These are phyloP conservation scores for Peromyscus californicus DNA, from an alignment of 2,113 vertebrate species.

Conservation along the genomic window DNA sequence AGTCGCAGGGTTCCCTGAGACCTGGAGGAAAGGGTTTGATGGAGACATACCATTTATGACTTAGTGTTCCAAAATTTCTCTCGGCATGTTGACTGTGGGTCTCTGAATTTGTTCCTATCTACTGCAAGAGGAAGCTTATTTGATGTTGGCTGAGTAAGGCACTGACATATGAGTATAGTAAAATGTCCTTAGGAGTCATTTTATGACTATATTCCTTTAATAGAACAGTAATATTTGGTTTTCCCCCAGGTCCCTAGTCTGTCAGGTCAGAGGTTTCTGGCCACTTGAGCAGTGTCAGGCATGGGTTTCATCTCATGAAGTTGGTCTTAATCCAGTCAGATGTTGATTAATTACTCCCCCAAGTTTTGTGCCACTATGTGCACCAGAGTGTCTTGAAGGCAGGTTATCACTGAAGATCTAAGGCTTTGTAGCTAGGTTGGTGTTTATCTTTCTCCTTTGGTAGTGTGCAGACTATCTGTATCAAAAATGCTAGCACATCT, in stretches of 20 bases:
- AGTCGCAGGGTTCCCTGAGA: not conserved
- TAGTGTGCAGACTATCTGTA: not conserved
- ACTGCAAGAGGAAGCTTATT: not conserved
- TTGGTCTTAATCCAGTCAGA: not conserved
- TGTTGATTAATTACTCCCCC: not conserved
- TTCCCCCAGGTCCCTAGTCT: not conserved
- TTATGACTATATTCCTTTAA: not conserved
- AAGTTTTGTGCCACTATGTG: not conserved
- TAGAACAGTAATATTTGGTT: not conserved
- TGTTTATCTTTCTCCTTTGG: not conserved
- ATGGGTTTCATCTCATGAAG: not conserved
- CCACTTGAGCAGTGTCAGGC: not conserved
- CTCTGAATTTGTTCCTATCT: not conserved
- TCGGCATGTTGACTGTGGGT: not conserved
- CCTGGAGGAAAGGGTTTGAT: not conserved
- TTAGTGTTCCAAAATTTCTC: not conserved
- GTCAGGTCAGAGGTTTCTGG: not conserved
- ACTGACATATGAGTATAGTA: not conserved
- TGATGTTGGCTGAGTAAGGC: not conserved
- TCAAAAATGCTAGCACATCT: not conserved
- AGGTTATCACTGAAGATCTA: not conserved
- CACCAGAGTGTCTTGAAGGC: not conserved
- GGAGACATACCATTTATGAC: not conserved
- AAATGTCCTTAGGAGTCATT: not conserved
- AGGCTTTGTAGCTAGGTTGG: not conserved